These are phyloP conservation scores for Gallinago media DNA, from an alignment of 2,113 vertebrate species.

Conservation along the genomic window DNA sequence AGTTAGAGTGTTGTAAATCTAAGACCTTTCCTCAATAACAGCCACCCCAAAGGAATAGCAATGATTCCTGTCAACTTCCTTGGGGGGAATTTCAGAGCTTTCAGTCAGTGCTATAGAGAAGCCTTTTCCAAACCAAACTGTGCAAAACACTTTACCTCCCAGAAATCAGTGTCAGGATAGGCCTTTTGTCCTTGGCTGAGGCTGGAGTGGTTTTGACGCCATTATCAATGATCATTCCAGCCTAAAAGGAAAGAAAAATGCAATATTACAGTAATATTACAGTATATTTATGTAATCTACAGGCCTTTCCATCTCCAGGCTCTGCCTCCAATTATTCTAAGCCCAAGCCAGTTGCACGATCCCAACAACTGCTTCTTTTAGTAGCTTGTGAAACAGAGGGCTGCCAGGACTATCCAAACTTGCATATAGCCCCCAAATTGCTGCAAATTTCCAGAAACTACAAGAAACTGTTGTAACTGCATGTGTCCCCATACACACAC, in stretches of 20 bases:
- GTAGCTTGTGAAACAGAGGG: background rate
- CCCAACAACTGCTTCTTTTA: background rate
- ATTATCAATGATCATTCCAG: slow-evolving; percentile 97
- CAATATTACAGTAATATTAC: background rate
- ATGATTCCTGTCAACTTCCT: background rate
- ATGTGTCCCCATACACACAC: too few relatives aligned
- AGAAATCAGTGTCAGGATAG: slow-evolving; percentile 90
- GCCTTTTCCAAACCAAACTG: background rate
- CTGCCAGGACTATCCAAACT: background rate
- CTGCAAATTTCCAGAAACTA: background rate
- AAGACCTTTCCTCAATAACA: too few relatives aligned
- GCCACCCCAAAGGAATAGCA: background rate
- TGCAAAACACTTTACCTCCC: slow-evolving; percentile 83
- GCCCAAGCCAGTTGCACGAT: background rate
- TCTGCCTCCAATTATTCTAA: background rate
- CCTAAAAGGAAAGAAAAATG: slow-evolving; percentile 72
- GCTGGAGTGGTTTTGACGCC: slow-evolving; percentile 95
- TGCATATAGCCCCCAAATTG: background rate
- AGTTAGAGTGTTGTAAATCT: too few relatives aligned
- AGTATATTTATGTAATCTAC: background rate
- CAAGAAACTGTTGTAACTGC: background rate
- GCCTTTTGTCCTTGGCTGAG: slow-evolving; percentile 93
- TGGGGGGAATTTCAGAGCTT: background rate
- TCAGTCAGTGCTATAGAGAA: background rate
- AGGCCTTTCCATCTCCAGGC: background rate